Conservation (phyloP, 1,140 invertebrate species). For the Calosoma granatense region DNA sequence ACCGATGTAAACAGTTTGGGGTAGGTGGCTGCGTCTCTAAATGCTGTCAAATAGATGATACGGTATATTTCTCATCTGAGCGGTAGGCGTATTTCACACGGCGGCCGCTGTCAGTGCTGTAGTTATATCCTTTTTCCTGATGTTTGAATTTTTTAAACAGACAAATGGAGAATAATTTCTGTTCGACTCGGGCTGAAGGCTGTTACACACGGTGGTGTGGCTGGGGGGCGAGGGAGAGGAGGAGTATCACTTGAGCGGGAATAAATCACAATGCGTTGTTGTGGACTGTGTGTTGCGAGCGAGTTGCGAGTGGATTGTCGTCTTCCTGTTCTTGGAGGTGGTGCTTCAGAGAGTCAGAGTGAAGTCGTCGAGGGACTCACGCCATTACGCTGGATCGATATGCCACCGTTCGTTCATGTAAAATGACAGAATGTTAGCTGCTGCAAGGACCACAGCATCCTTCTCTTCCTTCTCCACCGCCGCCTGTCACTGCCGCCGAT, state of each 20-base stretch:
- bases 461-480: not conserved
- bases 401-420: slow-evolving; percentile 2
- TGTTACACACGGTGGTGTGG: too few relatives aligned
- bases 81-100: too few relatives aligned
- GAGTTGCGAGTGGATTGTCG: too few relatives aligned
- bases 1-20: too few relatives aligned
- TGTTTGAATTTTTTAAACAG: not conserved
- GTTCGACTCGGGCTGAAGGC: too few relatives aligned
- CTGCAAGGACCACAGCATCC: not conserved
- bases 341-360: not conserved
- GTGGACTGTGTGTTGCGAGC: too few relatives aligned
- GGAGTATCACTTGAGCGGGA: not conserved
- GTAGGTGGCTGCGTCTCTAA: too few relatives aligned
- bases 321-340: not conserved
- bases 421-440: not conserved
- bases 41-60: too few relatives aligned
- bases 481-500: not conserved
- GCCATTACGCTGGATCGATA: slow-evolving; percentile 1
- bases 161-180: not conserved
- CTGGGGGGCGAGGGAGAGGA: too few relatives aligned
- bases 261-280: not conserved
- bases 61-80: too few relatives aligned
- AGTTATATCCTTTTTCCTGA: too few relatives aligned
- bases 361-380: not conserved
- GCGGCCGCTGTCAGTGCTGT: too few relatives aligned